Conservation (phyloP, 2,797 vertebrate genomes). For the Coregonus suidteri region DNA sequence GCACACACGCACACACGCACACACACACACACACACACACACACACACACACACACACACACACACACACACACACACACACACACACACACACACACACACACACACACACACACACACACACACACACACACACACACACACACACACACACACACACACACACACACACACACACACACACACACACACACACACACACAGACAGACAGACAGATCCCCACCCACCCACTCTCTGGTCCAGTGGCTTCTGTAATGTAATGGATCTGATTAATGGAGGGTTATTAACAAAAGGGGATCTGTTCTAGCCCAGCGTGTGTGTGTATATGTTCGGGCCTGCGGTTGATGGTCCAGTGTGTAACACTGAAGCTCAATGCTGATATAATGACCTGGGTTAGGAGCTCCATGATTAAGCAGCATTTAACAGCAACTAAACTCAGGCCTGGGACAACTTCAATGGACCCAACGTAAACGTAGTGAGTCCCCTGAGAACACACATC, state of each 20-base stretch:
- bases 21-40: not conserved
- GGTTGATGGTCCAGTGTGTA: constrained; percentile 49
- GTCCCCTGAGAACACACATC: constrained; percentile 55
- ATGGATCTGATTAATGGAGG: constrained; percentile 46
- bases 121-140: not conserved
- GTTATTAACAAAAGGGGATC: constrained; percentile 4
- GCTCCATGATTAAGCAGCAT: constrained; percentile 77
- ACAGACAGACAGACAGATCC: constrained; percentile 21
- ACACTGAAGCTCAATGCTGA: constrained; percentile 67
- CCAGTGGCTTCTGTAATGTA: constrained; percentile 67
- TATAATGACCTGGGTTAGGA: constrained; percentile 78
- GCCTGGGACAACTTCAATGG: constrained; percentile 70
- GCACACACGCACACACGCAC: too few relatives aligned
- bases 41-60: constrained; percentile 24
- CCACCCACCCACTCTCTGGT: constrained; percentile 43
- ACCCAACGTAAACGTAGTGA: constrained; percentile 63
- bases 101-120: too few relatives aligned
- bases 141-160: constrained; percentile 23
- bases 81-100: constrained; percentile 24
- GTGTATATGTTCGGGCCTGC: constrained; percentile 45
- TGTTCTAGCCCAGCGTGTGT: constrained; percentile 44
- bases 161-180: not conserved
- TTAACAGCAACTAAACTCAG: constrained; percentile 65
- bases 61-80: constrained; percentile 23
- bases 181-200: not conserved